phyloP scores from a whole-genome alignment of 2,113 vertebrate genomes.

The Uria lomvia region DNA sequence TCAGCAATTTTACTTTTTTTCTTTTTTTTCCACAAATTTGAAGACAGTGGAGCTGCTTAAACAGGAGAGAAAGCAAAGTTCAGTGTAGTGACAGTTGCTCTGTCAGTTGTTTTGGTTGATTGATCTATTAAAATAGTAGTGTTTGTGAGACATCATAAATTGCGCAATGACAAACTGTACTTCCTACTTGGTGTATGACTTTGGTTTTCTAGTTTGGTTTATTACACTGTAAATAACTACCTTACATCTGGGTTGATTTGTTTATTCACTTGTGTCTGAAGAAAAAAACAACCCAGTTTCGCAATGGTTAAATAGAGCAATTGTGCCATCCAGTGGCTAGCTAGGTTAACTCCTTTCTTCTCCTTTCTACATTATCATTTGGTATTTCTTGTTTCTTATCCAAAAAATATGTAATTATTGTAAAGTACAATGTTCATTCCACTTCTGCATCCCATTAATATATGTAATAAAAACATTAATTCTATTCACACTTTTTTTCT shows the following conservation, averaged over 20 bases:
- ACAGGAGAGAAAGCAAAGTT: neutral
- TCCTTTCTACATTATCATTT: neutral
- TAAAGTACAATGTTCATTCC: neutral
- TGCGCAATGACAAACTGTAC: neutral
- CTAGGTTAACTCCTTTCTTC: neutral
- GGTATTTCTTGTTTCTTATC: neutral
- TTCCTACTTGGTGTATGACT: neutral
- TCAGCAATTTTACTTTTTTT: neutral
- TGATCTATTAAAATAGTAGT: neutral
- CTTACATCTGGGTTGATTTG: neutral
- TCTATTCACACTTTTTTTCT: neutral
- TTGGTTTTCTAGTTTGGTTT: neutral
- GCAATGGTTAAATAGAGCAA: slow-evolving; percentile 56
- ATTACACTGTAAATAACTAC: neutral
- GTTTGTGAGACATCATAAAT: neutral
- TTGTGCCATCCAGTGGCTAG: slow-evolving; percentile 64
- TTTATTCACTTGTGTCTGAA: neutral
- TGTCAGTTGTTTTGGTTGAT: neutral
- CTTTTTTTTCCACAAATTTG: neutral
- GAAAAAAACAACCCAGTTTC: neutral
- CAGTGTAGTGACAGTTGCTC: neutral
- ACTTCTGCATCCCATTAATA: neutral
- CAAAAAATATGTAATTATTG: neutral
- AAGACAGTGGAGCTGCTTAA: neutral
- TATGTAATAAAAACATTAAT: neutral